phyloP scores from a whole-genome alignment of 2,797 vertebrate genomes.

The Megalops cyprinoides region DNA sequence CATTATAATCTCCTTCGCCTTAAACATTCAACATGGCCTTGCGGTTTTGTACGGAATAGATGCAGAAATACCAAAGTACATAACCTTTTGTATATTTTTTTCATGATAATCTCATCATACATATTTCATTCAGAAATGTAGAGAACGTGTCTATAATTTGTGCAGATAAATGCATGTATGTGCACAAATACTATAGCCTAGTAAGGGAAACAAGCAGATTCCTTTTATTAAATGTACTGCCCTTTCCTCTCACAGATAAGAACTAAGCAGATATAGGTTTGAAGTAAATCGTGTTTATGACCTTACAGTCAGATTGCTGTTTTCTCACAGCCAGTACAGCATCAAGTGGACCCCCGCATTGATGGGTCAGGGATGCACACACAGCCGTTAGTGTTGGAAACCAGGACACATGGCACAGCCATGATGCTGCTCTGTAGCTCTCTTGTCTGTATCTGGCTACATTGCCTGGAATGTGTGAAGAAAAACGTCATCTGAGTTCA shows the following conservation, averaged over 20 bases:
- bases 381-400: not conserved
- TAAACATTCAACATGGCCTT: too few relatives aligned
- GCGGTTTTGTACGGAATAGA: too few relatives aligned
- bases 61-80: too few relatives aligned
- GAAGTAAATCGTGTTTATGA: not conserved
- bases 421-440: not conserved
- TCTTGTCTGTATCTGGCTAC: too few relatives aligned
- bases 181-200: not conserved
- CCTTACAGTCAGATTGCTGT: not conserved
- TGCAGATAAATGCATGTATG: not conserved
- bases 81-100: too few relatives aligned
- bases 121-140: not conserved
- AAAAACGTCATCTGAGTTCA: too few relatives aligned
- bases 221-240: not conserved
- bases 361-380: not conserved
- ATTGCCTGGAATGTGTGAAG: too few relatives aligned
- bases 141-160: not conserved
- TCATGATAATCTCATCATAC: too few relatives aligned
- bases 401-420: not conserved
- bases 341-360: too few relatives aligned
- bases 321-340: too few relatives aligned
- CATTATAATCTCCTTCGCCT: too few relatives aligned
- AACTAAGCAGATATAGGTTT: not conserved
- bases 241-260: not conserved
- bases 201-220: not conserved